These are phyloP conservation scores for Eciton burchellii DNA, from an alignment of 1,140 invertebrate genomes.

Conservation along the genomic window DNA sequence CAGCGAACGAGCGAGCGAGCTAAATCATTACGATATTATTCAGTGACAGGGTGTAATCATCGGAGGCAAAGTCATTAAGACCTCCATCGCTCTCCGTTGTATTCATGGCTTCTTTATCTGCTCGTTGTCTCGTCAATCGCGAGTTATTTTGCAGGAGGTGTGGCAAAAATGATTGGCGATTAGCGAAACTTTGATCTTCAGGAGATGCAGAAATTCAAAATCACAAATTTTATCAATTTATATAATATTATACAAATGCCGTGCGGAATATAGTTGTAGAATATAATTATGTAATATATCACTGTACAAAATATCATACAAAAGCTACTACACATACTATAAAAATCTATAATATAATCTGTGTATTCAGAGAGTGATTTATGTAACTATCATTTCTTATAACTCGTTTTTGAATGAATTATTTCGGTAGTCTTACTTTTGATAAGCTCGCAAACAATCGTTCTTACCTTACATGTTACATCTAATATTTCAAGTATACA, in stretches of 20 bases:
- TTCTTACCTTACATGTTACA: neutral
- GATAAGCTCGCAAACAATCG: neutral
- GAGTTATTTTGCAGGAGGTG: constrained; percentile 8
- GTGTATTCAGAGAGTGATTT: neutral
- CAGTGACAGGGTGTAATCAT: constrained; percentile 60
- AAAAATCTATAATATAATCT: neutral
- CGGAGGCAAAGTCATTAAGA: constrained; percentile 47
- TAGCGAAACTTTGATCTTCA: neutral
- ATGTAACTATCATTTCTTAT: neutral
- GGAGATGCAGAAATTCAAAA: constrained; percentile 5
- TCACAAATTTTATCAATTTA: neutral
- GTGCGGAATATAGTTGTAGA: too few species aligned
- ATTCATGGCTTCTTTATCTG: constrained; percentile 42
- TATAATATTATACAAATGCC: neutral
- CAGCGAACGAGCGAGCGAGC: constrained; percentile 14
- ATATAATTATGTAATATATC: too few species aligned
- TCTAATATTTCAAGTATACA: neutral
- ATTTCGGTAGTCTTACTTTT: neutral
- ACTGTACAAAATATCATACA: too few species aligned
- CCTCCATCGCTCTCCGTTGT: constrained; percentile 29
- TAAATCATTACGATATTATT: constrained; percentile 61
- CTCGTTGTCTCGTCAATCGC: constrained; percentile 33
- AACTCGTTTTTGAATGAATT: neutral
- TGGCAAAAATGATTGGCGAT: neutral
- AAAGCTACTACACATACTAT: too few species aligned